A percentile compares a stretch with the other conserved stretches of the same genome.
Conservation (phyloP, 1,140 invertebrate genomes). For the Oncopodura yosiiana region DNA sequence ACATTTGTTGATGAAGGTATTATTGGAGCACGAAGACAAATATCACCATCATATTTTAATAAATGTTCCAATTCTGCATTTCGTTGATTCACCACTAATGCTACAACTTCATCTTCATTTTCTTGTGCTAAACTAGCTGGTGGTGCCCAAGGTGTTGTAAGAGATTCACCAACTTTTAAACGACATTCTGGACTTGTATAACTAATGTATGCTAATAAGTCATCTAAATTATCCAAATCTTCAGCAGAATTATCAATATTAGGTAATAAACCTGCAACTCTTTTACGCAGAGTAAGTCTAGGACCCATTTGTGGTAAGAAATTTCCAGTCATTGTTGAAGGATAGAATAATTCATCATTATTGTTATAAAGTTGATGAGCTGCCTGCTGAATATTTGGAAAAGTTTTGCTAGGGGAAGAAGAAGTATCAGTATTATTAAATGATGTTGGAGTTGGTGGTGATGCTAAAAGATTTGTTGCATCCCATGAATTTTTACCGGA, state of each 20-base stretch:
- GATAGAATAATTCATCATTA: slow-evolving; percentile 27
- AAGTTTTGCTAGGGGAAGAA: background rate
- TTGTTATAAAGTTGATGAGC: slow-evolving; percentile 1
- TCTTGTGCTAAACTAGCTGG: slow-evolving; percentile 55
- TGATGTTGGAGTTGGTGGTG: slow-evolving; percentile 38
- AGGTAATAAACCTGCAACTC: slow-evolving; percentile 63
- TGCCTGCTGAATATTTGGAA: background rate
- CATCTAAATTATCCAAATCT: slow-evolving; percentile 84
- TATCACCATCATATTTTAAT: slow-evolving; percentile 33
- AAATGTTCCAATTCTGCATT: slow-evolving; percentile 65
- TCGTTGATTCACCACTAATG: slow-evolving; percentile 67
- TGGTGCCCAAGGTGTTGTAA: slow-evolving; percentile 56
- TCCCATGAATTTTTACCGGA: slow-evolving; percentile 96
- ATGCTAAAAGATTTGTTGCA: slow-evolving; percentile 70
- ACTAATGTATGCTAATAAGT: slow-evolving; percentile 81
- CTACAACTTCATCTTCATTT: slow-evolving; percentile 70
- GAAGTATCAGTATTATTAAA: background rate
- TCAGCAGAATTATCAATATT: slow-evolving; percentile 69
- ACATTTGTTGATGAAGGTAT: too few relatives aligned
- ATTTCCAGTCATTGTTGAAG: slow-evolving; percentile 30
- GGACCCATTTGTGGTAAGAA: slow-evolving; percentile 38
- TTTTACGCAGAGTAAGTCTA: slow-evolving; percentile 56
- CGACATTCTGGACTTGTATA: slow-evolving; percentile 84
- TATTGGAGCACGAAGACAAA: too few relatives aligned
- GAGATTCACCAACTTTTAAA: slow-evolving; percentile 53